Evolutionary conservation across 2,888 invertebrate genomes (phyloP).

Genomic region (Bombyx huttoni): DNA sequence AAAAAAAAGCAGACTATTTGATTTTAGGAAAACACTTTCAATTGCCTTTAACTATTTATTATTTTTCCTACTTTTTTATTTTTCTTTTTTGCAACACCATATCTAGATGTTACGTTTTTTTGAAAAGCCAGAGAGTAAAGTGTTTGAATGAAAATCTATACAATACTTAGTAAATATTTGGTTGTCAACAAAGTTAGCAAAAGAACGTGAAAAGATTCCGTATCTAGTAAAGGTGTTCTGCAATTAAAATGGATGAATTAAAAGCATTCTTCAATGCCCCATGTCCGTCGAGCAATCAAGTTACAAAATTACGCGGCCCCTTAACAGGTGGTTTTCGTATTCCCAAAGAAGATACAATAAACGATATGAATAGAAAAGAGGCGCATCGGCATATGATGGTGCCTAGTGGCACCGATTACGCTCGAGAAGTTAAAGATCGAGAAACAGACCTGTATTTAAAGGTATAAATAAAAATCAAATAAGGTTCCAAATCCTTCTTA

Average conservation of each 20-base stretch:
- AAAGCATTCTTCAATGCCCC: constrained; percentile 45
- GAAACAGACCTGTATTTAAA: constrained; percentile 42
- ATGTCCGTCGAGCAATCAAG: constrained; percentile 30
- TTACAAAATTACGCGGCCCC: constrained; percentile 38
- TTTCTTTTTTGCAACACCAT: no score
- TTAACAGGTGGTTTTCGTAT: constrained; percentile 45
- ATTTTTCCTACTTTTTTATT: no score
- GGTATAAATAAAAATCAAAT: constrained; percentile 19
- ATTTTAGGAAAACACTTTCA: no score
- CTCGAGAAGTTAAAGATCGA: constrained; percentile 33
- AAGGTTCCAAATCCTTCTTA: no score
- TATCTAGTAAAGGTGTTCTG: background rate
- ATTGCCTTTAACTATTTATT: no score
- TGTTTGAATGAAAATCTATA: no score
- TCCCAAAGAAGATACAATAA: constrained; percentile 32
- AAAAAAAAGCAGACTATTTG: no score
- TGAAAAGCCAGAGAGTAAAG: no score
- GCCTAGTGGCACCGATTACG: constrained; percentile 42
- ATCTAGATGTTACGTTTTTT: no score
- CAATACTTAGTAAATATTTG: no score
- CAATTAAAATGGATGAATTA: constrained; percentile 47
- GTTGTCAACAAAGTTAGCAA: no score
- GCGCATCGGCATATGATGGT: constrained; percentile 42
- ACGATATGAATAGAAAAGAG: constrained; percentile 33
- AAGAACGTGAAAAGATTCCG: background rate